Conservation (phyloP, 2,113 vertebrate genomes). For the Psammodynastes pulverulentus region DNA sequence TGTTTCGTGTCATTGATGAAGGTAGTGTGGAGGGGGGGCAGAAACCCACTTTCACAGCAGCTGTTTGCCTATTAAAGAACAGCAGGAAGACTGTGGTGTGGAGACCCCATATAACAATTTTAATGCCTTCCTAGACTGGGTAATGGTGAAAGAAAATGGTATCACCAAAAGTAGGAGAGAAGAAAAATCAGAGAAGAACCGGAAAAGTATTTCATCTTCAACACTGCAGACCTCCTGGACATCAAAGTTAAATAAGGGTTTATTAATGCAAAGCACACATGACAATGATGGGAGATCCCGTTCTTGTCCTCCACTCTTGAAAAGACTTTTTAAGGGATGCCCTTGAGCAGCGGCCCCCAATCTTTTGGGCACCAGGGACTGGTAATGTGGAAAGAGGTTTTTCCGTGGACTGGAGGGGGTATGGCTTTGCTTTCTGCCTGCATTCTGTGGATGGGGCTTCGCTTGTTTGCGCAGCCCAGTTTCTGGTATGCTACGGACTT, state of each 20-base stretch:
- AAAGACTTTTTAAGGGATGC: not conserved
- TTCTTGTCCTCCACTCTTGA: not conserved
- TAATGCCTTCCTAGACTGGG: constrained; percentile 17
- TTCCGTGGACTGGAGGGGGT: no score
- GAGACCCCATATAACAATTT: constrained; percentile 8
- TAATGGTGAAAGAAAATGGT: constrained; percentile 35
- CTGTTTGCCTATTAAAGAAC: not conserved
- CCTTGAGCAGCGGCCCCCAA: no score
- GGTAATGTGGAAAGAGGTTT: no score
- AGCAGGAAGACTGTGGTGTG: constrained; percentile 25
- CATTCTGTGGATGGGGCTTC: no score
- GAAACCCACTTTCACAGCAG: not conserved
- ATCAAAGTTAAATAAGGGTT: not conserved
- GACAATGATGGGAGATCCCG: not conserved
- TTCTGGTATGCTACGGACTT: no score
- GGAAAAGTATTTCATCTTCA: rapidly evolving
- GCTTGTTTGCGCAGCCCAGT: no score
- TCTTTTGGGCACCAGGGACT: no score
- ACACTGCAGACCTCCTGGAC: not conserved
- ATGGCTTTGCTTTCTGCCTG: no score
- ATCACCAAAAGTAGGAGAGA: not conserved
- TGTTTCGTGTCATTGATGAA: constrained; percentile 1
- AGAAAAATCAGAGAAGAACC: not conserved
- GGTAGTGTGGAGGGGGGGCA: not conserved
- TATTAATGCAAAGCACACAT: rapidly evolving